Percentiles rank a stretch among this genome's conserved stretches.
Evolutionary conservation across 1,140 invertebrate species (phyloP).

Genomic region (Saccostrea cuccullata): DNA sequence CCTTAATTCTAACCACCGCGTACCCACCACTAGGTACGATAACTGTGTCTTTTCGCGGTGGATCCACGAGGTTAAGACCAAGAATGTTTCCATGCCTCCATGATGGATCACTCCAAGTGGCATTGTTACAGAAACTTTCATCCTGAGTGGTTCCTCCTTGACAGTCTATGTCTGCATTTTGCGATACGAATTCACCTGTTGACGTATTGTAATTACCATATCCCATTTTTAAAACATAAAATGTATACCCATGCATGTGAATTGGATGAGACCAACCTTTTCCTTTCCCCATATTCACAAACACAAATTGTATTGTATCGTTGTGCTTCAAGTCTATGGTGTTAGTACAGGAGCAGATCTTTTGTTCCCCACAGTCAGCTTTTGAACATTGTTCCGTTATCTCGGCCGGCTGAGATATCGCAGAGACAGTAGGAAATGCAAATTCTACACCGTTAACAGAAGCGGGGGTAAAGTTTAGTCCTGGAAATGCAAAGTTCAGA

Average conservation of each 20-base stretch:
- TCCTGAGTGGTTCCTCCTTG: slow-evolving; percentile 26
- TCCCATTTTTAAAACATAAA: slow-evolving; percentile 84
- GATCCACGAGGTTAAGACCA: slow-evolving; percentile 77
- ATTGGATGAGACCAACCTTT: slow-evolving; percentile 84
- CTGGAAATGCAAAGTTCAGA: slow-evolving; percentile 69
- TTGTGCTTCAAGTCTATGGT: slow-evolving; percentile 52
- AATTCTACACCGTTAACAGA: slow-evolving; percentile 64
- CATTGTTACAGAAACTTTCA: slow-evolving; percentile 54
- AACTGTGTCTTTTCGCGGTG: slow-evolving; percentile 85
- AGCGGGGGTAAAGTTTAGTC: slow-evolving; percentile 49
- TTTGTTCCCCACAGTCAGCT: slow-evolving; percentile 58
- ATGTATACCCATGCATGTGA: slow-evolving; percentile 88
- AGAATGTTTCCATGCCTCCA: slow-evolving; percentile 55
- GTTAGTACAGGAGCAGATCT: slow-evolving; percentile 58
- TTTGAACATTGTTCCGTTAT: slow-evolving; percentile 54
- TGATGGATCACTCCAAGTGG: slow-evolving; percentile 54
- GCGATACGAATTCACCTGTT: slow-evolving; percentile 56
- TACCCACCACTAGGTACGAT: slow-evolving; percentile 81
- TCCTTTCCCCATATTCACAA: slow-evolving; percentile 81
- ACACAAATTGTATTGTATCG: slow-evolving; percentile 65
- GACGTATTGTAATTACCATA: slow-evolving; percentile 60
- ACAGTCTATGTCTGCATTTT: slow-evolving; percentile 57
- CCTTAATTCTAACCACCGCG: slow-evolving; percentile 53
- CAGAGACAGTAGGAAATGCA: slow-evolving; percentile 56
- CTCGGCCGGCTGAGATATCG: slow-evolving; percentile 60